phyloP scores from a whole-genome alignment of 2,797 vertebrate genomes.

The Muraenolepis orangiensis region DNA sequence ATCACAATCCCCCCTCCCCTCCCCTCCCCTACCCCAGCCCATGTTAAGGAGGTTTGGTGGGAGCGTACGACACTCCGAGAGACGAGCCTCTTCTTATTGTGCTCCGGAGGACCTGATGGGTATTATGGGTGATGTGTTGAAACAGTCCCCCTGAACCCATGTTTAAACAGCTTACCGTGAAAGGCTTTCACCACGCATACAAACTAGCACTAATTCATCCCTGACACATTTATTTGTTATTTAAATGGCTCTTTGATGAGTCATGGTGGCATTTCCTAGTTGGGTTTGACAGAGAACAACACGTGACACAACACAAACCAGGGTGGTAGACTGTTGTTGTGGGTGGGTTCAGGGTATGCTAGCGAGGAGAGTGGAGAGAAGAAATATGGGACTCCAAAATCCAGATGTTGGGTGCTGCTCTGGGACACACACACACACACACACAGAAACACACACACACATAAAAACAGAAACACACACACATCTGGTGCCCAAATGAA shows the following conservation, averaged over 20 bases:
- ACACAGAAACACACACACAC: constrained; percentile 7
- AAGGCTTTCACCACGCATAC: background rate
- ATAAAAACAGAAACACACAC: background rate
- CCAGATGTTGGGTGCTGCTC: background rate
- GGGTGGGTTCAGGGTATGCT: background rate
- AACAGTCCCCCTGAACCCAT: constrained; percentile 1
- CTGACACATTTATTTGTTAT: background rate
- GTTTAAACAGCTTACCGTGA: background rate
- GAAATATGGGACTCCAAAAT: no score
- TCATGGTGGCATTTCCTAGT: no score
- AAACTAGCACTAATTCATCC: background rate
- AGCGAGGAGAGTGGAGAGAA: no score
- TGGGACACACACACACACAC: background rate
- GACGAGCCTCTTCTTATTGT: constrained; percentile 1
- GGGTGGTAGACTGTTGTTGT: background rate
- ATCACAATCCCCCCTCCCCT: constrained; percentile 38
- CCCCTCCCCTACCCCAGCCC: background rate
- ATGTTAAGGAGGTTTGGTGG: constrained; percentile 10
- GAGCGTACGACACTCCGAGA: background rate
- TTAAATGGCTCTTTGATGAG: background rate
- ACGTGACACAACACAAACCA: background rate
- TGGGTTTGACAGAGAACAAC: no score
- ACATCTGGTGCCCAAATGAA: constrained; percentile 12
- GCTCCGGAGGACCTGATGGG: background rate
- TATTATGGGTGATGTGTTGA: constrained; percentile 3